Evolutionary conservation across 2,113 vertebrate species (phyloP).

Genomic region (Heterocephalus glaber): DNA sequence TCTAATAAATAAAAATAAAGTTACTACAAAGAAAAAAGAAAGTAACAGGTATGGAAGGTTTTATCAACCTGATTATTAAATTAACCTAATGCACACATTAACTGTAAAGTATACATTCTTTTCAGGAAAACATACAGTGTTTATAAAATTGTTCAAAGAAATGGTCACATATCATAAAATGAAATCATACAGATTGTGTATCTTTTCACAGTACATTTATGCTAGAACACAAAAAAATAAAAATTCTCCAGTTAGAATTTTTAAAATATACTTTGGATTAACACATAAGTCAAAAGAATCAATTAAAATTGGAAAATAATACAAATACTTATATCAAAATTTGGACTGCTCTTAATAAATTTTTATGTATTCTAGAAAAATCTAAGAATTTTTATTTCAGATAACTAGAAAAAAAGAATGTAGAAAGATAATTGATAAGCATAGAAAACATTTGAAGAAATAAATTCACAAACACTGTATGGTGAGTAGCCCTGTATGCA

Average conservation of each 20-base stretch:
- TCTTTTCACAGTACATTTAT: background rate
- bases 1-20: background rate
- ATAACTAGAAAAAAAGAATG: background rate
- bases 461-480: background rate
- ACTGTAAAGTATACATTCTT: background rate
- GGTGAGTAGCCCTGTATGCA: background rate
- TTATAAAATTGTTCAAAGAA: constrained; percentile 27
- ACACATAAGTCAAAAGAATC: background rate
- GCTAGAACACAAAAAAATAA: background rate
- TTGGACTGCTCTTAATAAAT: background rate
- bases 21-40: background rate
- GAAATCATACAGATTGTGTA: background rate
- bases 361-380: constrained; percentile 27
- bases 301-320: background rate
- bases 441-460: background rate
- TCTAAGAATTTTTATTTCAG: background rate
- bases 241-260: background rate
- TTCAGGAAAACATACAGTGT: background rate
- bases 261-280: background rate
- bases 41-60: background rate
- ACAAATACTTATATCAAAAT: background rate
- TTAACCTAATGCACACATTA: background rate
- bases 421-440: background rate
- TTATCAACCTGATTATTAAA: constrained; percentile 5
- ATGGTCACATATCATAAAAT: background rate